A percentile compares a stretch with the other conserved stretches of the same genome.
Conservation (phyloP, 2,888 invertebrate species). For the Mystacides longicornis region DNA sequence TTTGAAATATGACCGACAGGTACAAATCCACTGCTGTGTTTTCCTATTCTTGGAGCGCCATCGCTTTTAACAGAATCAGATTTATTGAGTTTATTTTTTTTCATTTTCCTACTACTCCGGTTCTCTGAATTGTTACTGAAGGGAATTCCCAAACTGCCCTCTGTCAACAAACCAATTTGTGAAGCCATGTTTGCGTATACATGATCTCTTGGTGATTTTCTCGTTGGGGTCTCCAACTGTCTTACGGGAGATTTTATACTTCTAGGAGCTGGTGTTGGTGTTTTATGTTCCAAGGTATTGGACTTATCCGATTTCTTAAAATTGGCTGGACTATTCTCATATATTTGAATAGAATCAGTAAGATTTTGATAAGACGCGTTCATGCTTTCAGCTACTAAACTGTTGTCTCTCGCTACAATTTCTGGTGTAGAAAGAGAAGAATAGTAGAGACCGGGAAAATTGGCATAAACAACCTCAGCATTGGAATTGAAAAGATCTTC, state of each 20-base stretch:
- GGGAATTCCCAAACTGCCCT: slow-evolving; percentile 11
- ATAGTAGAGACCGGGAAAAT: slow-evolving; percentile 33
- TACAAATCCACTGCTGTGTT: slow-evolving; percentile 32
- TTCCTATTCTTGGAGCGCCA: slow-evolving; percentile 19
- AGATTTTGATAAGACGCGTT: slow-evolving; percentile 50
- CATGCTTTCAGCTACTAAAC: slow-evolving; percentile 14
- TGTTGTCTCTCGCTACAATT: slow-evolving; percentile 9
- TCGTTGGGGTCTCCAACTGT: slow-evolving; percentile 31
- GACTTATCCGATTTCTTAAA: slow-evolving; percentile 31
- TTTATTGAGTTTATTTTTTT: background rate
- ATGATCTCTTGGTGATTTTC: slow-evolving; percentile 44
- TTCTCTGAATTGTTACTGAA: background rate
- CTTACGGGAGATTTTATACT: slow-evolving; percentile 37
- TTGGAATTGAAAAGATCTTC: slow-evolving; percentile 37
- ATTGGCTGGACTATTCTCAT: slow-evolving; percentile 43
- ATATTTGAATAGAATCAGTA: slow-evolving; percentile 60
- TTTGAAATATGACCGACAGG: slow-evolving; percentile 34
- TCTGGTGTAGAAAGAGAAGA: slow-evolving; percentile 7
- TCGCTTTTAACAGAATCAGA: background rate
- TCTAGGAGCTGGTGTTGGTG: slow-evolving; percentile 52
- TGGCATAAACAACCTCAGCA: slow-evolving; percentile 41
- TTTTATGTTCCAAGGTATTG: slow-evolving; percentile 47
- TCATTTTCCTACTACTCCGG: background rate
- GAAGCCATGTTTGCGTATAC: slow-evolving; percentile 51
- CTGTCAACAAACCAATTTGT: slow-evolving; percentile 9